Percentiles rank a stretch among this genome's conserved stretches.
These are phyloP conservation scores for Probosciger aterrimus DNA, from an alignment of 2,113 vertebrate species.

Conservation along the genomic window DNA sequence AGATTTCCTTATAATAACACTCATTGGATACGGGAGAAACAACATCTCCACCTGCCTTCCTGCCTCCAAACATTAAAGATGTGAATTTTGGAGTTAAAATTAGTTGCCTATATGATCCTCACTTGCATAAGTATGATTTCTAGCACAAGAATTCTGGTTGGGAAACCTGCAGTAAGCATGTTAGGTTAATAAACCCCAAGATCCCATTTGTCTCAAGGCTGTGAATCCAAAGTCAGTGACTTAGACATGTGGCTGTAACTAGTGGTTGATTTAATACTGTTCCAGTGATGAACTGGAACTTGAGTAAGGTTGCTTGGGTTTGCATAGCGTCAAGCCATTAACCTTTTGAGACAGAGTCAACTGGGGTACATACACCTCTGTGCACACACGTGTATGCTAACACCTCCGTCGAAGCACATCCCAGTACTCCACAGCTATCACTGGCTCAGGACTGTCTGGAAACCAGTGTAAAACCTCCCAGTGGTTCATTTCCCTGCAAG, in stretches of 20 bases:
- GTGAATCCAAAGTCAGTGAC: background rate
- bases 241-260: background rate
- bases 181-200: background rate
- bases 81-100: background rate
- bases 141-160: background rate
- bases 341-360: background rate
- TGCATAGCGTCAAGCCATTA: background rate
- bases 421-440: background rate
- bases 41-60: constrained; percentile 28
- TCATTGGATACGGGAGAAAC: constrained; percentile 9
- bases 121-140: background rate
- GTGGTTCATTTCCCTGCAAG: background rate
- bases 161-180: background rate
- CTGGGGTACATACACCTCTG: background rate
- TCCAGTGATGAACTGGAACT: background rate
- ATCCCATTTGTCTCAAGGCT: background rate
- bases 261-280: background rate
- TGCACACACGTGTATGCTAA: background rate
- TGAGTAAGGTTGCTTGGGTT: background rate
- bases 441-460: background rate
- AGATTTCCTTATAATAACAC: background rate
- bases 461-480: background rate
- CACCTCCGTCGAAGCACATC: background rate
- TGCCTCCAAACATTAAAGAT: background rate
- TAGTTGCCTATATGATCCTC: background rate